Conservation (phyloP, 1,140 invertebrate genomes). For the Hycleus cichorii region DNA sequence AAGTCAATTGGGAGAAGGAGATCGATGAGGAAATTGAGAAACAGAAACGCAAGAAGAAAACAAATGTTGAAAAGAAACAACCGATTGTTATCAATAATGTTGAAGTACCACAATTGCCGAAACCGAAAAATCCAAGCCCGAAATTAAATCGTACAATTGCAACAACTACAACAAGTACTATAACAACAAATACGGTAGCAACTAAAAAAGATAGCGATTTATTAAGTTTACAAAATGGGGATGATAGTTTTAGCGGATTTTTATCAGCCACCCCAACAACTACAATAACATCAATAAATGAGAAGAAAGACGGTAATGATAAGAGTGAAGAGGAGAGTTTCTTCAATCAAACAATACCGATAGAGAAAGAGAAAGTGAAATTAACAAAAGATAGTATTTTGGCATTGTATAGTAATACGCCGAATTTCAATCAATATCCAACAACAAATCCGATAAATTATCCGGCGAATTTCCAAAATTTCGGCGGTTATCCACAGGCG, state of each 20-base stretch:
- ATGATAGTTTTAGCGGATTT: conserved; percentile 71
- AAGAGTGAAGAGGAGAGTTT: conserved; percentile 80
- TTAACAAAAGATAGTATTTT: conserved; percentile 91
- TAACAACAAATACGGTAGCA: conserved; percentile 30
- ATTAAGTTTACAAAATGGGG: conserved; percentile 51
- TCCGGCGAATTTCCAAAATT: conserved; percentile 17
- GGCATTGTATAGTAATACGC: conserved; percentile 73
- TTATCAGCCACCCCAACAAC: conserved; percentile 54
- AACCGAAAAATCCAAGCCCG: conserved; percentile 58
- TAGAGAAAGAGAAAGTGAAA: conserved; percentile 68
- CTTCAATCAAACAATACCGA: conserved; percentile 76
- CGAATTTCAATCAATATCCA: conserved; percentile 33
- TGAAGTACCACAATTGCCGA: conserved; percentile 51
- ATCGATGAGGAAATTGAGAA: conserved; percentile 79
- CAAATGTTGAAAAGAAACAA: conserved; percentile 42
- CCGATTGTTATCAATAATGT: conserved; percentile 38
- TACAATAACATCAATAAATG: conserved; percentile 39
- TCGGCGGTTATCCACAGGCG: conserved; percentile 24
- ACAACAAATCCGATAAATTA: conserved; percentile 11
- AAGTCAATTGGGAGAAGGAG: conserved; percentile 79
- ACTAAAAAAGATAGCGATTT: conserved; percentile 28
- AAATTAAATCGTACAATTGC: conserved; percentile 55
- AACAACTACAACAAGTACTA: conserved; percentile 10
- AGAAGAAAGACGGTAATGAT: conserved; percentile 25
- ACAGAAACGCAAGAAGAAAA: conserved; percentile 68